These are phyloP conservation scores for Botia kubotai DNA, from an alignment of 2,797 vertebrate species.

Conservation along the genomic window DNA sequence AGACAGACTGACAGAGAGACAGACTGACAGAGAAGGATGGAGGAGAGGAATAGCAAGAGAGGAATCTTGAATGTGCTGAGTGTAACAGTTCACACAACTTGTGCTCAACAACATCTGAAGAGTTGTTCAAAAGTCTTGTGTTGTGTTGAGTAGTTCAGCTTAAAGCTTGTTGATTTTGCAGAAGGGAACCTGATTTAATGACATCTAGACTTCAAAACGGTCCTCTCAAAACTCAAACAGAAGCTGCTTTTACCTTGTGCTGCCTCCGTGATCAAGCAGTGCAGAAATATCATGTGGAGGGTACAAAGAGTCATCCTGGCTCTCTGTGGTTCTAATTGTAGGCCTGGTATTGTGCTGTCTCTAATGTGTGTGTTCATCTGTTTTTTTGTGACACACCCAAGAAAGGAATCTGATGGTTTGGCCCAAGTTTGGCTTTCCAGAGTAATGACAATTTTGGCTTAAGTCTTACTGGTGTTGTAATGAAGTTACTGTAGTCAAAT, in stretches of 20 bases:
- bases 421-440: constrained; percentile 69
- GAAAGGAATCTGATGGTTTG: constrained; percentile 75
- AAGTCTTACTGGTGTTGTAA: constrained; percentile 66
- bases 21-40: no score
- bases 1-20: not conserved
- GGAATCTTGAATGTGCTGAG: not conserved
- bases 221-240: not conserved
- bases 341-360: constrained; percentile 36
- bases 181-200: not conserved
- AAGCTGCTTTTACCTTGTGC: not conserved
- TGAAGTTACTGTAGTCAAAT: constrained; percentile 57
- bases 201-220: constrained; percentile 25
- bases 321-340: not conserved
- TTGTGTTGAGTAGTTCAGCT: constrained; percentile 37
- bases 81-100: not conserved
- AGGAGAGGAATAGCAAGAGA: not conserved
- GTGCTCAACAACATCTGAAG: no score
- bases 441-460: constrained; percentile 67
- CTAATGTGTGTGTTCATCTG: constrained; percentile 62
- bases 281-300: not conserved
- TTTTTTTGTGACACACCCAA: constrained; percentile 73
- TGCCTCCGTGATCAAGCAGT: not conserved
- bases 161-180: constrained; percentile 49
- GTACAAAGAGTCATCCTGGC: constrained; percentile 26
- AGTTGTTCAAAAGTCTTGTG: no score